phyloP scores from a whole-genome alignment of 2,888 invertebrate species.

The Thereva unica region DNA sequence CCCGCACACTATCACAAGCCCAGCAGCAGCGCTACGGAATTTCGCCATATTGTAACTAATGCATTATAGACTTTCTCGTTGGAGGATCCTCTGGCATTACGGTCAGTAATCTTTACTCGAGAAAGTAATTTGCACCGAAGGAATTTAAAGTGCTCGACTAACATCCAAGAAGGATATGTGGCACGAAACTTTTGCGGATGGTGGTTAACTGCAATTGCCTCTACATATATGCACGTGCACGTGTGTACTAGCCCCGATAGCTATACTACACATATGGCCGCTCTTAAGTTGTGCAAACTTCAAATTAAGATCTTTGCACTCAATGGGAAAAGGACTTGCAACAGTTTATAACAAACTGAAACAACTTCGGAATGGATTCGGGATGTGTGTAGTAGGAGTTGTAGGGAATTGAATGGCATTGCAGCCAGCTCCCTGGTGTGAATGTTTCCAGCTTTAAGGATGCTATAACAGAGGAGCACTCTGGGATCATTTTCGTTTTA shows the following conservation, averaged over 20 bases:
- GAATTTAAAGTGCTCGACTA: conserved; percentile 22
- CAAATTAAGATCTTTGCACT: conserved; percentile 26
- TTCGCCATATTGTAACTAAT: too few species aligned
- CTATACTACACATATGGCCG: too few species aligned
- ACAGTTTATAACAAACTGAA: not conserved
- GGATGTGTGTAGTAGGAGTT: too few species aligned
- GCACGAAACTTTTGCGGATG: not conserved
- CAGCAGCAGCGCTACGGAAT: too few species aligned
- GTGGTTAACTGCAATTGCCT: not conserved
- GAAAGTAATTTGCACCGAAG: conserved; percentile 22
- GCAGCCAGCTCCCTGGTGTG: too few species aligned
- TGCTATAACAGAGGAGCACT: too few species aligned
- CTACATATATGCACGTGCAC: conserved; percentile 4
- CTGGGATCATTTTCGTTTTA: too few species aligned
- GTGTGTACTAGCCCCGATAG: not conserved
- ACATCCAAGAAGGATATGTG: conserved; percentile 4
- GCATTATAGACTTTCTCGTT: not conserved
- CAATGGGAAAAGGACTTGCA: not conserved
- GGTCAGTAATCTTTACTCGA: conserved; percentile 17
- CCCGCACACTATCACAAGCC: too few species aligned
- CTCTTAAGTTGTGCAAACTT: conserved; percentile 1
- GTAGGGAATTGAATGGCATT: too few species aligned
- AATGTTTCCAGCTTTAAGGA: too few species aligned
- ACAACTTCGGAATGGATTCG: not conserved
- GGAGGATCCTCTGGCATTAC: conserved; percentile 20